Evolutionary conservation across 2,113 vertebrate species (phyloP).

Genomic region (Podilymbus podiceps): DNA sequence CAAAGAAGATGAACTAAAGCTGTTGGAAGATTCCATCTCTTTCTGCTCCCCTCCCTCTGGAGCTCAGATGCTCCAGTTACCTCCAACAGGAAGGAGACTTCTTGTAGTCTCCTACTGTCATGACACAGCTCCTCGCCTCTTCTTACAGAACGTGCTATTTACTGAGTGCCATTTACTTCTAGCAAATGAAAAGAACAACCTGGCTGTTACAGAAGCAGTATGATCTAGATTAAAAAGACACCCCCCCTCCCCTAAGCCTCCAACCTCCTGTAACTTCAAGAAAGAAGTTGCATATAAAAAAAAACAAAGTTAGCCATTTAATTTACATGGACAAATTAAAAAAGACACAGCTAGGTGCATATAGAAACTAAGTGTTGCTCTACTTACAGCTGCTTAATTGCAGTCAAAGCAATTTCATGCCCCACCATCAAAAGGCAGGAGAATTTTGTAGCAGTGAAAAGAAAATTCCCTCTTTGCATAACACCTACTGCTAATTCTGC

Average conservation of each 20-base stretch:
- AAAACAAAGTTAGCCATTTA: not conserved
- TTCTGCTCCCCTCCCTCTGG: not conserved
- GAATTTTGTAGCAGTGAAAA: not conserved
- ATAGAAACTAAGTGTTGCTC: not conserved
- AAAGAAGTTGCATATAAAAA: not conserved
- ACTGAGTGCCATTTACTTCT: not conserved
- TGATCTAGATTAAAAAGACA: not conserved
- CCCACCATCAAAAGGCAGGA: not conserved
- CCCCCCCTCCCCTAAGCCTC: rapidly evolving
- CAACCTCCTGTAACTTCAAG: not conserved
- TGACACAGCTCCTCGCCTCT: not conserved
- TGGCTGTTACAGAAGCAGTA: not conserved
- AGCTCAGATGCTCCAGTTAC: not conserved
- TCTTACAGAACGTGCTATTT: not conserved
- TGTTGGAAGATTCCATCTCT: not conserved
- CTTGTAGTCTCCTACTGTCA: not conserved
- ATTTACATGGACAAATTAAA: not conserved
- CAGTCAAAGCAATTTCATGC: not conserved
- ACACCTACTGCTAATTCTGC: not conserved
- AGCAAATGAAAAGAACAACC: not conserved
- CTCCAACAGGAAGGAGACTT: not conserved
- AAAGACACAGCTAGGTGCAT: not conserved
- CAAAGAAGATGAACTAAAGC: not conserved
- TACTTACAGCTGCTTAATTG: not conserved
- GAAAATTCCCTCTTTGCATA: not conserved